Evolutionary conservation across 2,888 invertebrate species (phyloP), one percentile per base, ranked within the genome.

Genomic region (Drosophila anceps): DNA sequence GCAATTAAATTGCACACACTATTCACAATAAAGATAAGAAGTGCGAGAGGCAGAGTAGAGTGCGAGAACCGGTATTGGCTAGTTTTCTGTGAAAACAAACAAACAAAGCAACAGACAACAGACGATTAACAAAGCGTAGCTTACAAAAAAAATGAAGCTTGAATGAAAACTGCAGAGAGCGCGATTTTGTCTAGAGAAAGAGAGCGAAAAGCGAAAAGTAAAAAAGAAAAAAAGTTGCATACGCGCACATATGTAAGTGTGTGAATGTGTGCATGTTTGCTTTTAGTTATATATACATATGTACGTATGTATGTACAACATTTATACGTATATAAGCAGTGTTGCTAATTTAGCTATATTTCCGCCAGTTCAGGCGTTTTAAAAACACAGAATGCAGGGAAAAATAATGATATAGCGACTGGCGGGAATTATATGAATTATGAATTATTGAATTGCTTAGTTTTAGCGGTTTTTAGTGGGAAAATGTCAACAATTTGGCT

Each of bases 1-100:
- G 69, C 87, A 89, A 84, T 89, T 84, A 84, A 87, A 89, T 75
- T 84, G 84, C 90, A 84, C 90, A 84, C 59, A 87, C 66, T 62
- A 63, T 70, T 76, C 68, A 80, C 76, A 76, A 62, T 61, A 37
- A 53, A 61, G 78, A 77, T 78, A 72, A 76, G 60, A 41, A 39
- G n/a, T 6, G 37, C 39, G 29, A 48, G 33, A 73, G 31, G 43
- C 29, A 29, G 57, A 63, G 66, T 62, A 29, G 57, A 63, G 66
- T 62, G 67, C 70, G 55, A 89, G n/a, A 84, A 89, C 84, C 90
- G 84, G 84, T 84, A 86, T 79, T 74, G 74, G 79, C 84, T 81
- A 84, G 87, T 89, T 89, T 89, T 83, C 53, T n/a, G 76, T 76
- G 59, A 64, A 75, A 75, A 61, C 72, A 89, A 88, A 79, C 81